A percentile compares a stretch with the other conserved stretches of the same genome.
Evolutionary conservation across 2,797 vertebrate genomes (phyloP).

Genomic region (Intellagama lesueurii): DNA sequence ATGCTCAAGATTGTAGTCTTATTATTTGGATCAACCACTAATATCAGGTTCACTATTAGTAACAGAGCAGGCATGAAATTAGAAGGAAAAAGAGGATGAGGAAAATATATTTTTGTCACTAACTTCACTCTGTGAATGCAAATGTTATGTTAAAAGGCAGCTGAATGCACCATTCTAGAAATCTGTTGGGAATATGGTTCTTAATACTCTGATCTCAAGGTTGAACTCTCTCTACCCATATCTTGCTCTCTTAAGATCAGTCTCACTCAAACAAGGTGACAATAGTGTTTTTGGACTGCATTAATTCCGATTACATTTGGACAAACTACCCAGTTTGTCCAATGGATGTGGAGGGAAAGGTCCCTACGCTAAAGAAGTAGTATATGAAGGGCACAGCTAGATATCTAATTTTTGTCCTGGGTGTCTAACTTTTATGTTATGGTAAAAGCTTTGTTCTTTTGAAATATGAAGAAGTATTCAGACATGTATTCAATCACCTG

Average conservation of each 20-base stretch:
- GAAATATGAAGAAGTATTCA: neutral
- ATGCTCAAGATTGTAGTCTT: too few species aligned
- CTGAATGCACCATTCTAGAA: neutral
- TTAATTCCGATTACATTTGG: neutral
- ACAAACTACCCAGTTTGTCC: too few species aligned
- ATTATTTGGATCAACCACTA: too few species aligned
- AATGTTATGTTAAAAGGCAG: neutral
- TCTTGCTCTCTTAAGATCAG: neutral
- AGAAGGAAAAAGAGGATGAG: too few species aligned
- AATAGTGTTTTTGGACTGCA: neutral
- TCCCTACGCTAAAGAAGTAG: neutral
- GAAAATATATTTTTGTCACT: neutral
- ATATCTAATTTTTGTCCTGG: neutral
- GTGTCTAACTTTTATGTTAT: neutral
- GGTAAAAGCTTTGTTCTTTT: neutral
- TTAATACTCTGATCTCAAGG: neutral
- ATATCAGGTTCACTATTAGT: neutral
- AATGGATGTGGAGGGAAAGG: fast-evolving
- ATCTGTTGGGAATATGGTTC: neutral
- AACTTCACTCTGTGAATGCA: neutral
- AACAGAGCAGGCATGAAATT: neutral
- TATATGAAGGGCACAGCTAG: neutral
- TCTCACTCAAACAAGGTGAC: neutral
- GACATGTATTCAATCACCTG: neutral
- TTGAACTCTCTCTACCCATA: neutral